Evolutionary conservation across 2,888 invertebrate species (phyloP), one percentile per base, ranked within the genome.

Genomic region (Phyllotreta striolata): DNA sequence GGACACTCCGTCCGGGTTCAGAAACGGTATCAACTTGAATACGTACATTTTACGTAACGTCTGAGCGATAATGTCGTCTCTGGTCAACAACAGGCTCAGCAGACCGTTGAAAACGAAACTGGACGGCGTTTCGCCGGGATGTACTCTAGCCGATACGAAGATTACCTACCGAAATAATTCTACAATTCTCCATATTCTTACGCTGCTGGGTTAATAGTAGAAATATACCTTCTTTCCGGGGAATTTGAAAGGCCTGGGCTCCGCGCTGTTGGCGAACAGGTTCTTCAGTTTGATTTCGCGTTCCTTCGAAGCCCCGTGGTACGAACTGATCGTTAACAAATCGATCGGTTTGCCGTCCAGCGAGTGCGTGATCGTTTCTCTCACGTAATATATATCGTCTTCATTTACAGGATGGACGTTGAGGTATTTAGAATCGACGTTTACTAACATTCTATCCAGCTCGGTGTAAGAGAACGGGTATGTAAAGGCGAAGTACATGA

Each of bases 91-190:
- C 47, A 93, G 88, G 77, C 93, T 91, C 6, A 96, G 82, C 74
- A 95, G 89, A 0, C 96, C 96, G 79, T 95, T 94, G 80, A 95
- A 89, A 9, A 95, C 95, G 82, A 92, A 93, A 80, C 92, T 93
- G 0, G 93, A 92, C 0, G 95, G 95, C 0, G 95, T 95, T 82
- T 96, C 96, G 1, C 95, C 95, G 9, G 95, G 95, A 81, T 96
- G 96, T 55, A 96, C 95, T 65, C 96, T 85, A 3, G 95, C 94
- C 64, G 93, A 94, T 74, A 96, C 83, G 79, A 95, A 91, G 72
- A 93, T 89, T 5, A 95, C 87, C 91, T 91, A 77, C 39, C 76
- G 76, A 62, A 49, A n/a, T 47, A 12, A 10, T 47, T 24, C 34
- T n/a, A n/a, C 10, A 8, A 24, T 24, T 7, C 9, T 3, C 34